A percentile compares a stretch with the other conserved stretches of the same genome.
These are phyloP conservation scores for Ariolimax columbianus DNA, from an alignment of 2,888 invertebrate species.

Conservation along the genomic window DNA sequence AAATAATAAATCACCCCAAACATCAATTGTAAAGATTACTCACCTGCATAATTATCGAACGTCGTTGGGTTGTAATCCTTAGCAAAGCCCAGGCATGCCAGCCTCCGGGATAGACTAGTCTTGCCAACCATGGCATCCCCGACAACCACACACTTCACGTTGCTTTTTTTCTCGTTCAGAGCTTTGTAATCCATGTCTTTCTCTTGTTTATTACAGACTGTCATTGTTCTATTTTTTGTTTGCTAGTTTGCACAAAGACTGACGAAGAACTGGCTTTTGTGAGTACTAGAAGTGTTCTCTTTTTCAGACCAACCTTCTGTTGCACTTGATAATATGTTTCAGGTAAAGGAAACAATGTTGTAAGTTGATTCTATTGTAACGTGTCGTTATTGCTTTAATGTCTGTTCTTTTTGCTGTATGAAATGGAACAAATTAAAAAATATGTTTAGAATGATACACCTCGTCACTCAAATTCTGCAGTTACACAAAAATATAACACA, in stretches of 20 bases:
- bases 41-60: slow-evolving; percentile 72
- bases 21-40: slow-evolving; percentile 16
- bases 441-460: no score
- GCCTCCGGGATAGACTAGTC: slow-evolving; percentile 63
- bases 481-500: no score
- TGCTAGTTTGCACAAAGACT: not conserved
- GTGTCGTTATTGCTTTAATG: no score
- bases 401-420: no score
- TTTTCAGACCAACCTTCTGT: not conserved
- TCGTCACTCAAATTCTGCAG: no score
- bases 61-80: slow-evolving; percentile 68
- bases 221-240: slow-evolving; percentile 36
- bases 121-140: slow-evolving; percentile 71
- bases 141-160: slow-evolving; percentile 70
- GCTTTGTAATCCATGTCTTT: slow-evolving; percentile 51
- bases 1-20: not conserved
- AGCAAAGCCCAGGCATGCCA: slow-evolving; percentile 66
- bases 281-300: not conserved
- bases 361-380: no score
- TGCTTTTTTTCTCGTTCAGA: slow-evolving; percentile 55
- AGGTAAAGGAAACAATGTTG: not conserved
- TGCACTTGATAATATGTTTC: not conserved
- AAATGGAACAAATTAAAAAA: no score
- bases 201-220: slow-evolving; percentile 49
- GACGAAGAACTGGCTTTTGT: not conserved